These are phyloP conservation scores for Isichthys henryi DNA, from an alignment of 2,113 vertebrate genomes.

Conservation along the genomic window DNA sequence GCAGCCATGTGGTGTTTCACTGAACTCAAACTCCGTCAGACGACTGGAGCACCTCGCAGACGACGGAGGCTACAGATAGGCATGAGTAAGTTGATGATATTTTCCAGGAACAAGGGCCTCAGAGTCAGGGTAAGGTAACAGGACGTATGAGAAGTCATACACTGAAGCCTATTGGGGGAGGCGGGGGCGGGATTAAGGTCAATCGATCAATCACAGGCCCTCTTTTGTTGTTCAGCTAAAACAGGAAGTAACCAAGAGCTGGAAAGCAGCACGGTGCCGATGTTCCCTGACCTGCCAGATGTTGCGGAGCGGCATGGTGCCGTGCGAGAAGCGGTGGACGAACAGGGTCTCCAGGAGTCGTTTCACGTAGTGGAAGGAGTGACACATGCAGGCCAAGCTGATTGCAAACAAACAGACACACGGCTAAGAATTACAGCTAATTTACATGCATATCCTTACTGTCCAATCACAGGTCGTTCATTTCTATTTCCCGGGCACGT, in stretches of 20 bases:
- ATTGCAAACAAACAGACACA: neutral
- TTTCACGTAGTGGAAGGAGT: slow-evolving; percentile 83
- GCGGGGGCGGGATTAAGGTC: neutral
- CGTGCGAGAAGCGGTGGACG: slow-evolving; percentile 82
- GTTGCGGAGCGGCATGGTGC: slow-evolving; percentile 83
- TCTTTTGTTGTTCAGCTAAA: neutral
- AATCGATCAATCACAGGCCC: neutral
- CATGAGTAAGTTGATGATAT: neutral
- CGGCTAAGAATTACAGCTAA: neutral
- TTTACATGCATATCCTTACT: neutral
- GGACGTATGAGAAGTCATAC: neutral
- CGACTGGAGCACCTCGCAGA: neutral
- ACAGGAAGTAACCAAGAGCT: neutral
- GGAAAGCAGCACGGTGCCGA: no score
- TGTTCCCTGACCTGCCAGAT: slow-evolving; percentile 44
- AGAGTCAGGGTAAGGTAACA: neutral
- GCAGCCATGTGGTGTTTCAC: neutral
- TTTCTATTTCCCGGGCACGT: neutral
- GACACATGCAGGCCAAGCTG: slow-evolving; percentile 81
- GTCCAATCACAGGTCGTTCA: neutral
- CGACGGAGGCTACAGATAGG: neutral
- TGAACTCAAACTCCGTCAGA: neutral
- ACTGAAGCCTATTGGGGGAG: neutral
- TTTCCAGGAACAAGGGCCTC: neutral
- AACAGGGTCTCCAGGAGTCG: slow-evolving; percentile 82